phyloP scores from a whole-genome alignment of 2,113 vertebrate species.

The Callithrix jacchus region DNA sequence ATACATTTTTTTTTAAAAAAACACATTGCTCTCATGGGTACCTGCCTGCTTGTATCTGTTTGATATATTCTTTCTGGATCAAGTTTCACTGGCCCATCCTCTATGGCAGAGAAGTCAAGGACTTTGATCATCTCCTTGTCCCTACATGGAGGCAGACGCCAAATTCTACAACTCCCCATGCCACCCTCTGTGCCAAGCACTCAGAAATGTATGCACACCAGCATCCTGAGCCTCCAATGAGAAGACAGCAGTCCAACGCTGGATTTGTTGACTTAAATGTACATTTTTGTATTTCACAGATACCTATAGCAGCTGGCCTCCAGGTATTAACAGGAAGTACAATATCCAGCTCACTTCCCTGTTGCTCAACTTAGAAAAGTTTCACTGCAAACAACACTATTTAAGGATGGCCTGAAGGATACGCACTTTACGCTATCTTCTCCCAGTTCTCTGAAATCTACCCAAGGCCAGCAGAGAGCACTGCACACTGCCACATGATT shows the following conservation, averaged over 20 bases:
- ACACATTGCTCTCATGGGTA: not conserved
- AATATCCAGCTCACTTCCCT: not conserved
- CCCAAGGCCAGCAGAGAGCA: not conserved
- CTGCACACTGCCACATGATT: fast-evolving
- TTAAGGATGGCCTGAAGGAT: not conserved
- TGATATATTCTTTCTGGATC: not conserved
- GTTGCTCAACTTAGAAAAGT: not conserved
- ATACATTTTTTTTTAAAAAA: not conserved
- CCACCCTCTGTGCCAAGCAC: not conserved
- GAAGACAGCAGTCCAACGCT: not conserved
- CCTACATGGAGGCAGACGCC: not conserved
- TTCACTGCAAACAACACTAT: not conserved
- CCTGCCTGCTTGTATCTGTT: not conserved
- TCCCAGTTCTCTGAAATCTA: not conserved
- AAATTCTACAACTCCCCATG: not conserved
- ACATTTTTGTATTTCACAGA: not conserved
- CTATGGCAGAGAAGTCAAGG: not conserved
- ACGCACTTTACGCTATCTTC: not conserved
- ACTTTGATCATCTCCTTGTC: not conserved
- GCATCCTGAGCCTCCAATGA: not conserved
- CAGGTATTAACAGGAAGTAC: not conserved
- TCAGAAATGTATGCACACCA: not conserved
- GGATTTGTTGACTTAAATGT: not conserved
- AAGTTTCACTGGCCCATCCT: not conserved
- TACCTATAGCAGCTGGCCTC: not conserved